Base-by-base conservation (phyloP, 1,140 invertebrate genomes). In the Drosophila elegans region DNA sequence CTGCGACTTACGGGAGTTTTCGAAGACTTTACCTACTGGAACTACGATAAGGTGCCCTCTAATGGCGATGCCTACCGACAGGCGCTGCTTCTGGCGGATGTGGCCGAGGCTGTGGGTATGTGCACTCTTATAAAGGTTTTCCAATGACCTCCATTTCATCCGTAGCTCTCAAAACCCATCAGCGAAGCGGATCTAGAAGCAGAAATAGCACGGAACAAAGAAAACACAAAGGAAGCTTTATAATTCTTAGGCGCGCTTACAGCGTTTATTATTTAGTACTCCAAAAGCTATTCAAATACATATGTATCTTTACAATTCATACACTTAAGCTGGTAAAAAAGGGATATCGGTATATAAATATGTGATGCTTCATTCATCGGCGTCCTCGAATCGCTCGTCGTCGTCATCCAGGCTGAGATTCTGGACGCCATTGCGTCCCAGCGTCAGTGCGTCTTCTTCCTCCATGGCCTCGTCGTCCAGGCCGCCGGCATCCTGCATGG, bases 41-140 rank as follows among this genome's bases (percentile, higher is more conserved):
- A 97, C 91, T 96, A 96, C 92, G 96, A 96, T 79, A 95, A 94
- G 92, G 88, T 94, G 9, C 95, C 96, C 42, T 94, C 94, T 3
- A 93, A 94, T 69, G 95, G 95, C 78, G 96, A 97, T 93, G 86
- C 93, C 10, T 92, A 96, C 61, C 74, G 93, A 10, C 94, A 95
- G 77, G 94, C 95, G 5, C 66, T 96, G n/a, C 93, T 96, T 64
- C 96, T 95, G 95, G 93, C 96, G 9, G 93, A 95, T 68, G 93
- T 97, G 39, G 94, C 96, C 13, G 93, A 95, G 92, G 95, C 93
- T 56, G 95, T 97, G 93, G 94, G 71, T 46, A 0, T 7, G 32
- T 13, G 11, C 6, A 16, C 7, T 0, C 6, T 0, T 2, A 3
- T 0, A 16, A 16, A 13, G n/a, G 4, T 44, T 4, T 27, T 1